Percentiles rank a stretch among this genome's conserved stretches.
Conservation (phyloP, 2,797 vertebrate genomes). For the Platalea minor region DNA sequence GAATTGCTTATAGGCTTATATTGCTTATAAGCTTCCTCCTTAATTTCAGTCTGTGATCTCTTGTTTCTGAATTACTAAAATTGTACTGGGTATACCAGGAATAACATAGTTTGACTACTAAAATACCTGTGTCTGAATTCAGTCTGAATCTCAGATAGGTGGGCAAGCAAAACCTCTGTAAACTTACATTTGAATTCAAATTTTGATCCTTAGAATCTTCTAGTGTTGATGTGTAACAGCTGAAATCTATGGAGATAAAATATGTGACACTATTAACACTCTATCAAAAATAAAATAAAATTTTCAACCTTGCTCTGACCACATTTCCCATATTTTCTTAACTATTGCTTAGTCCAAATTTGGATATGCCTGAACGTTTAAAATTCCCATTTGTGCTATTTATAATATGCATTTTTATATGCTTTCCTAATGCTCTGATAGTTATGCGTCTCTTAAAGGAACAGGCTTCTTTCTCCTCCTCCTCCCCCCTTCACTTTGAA, state of each 20-base stretch:
- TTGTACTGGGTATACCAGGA: background rate
- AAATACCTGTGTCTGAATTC: slow-evolving; percentile 53
- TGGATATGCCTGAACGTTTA: slow-evolving; percentile 47
- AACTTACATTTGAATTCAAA: slow-evolving; percentile 38
- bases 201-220: slow-evolving; percentile 45
- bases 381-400: slow-evolving; percentile 59
- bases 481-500: slow-evolving; percentile 30
- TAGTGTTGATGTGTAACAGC: background rate
- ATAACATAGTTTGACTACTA: slow-evolving; percentile 21
- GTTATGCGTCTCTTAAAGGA: slow-evolving; percentile 62
- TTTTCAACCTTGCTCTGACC: background rate
- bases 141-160: slow-evolving; percentile 11
- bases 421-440: slow-evolving; percentile 22
- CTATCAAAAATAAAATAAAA: background rate
- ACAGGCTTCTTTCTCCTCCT: background rate
- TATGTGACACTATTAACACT: slow-evolving; percentile 39
- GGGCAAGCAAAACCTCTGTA: slow-evolving; percentile 16
- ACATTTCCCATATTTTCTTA: slow-evolving; percentile 53
- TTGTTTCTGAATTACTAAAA: slow-evolving; percentile 61
- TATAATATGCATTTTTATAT: slow-evolving; percentile 36
- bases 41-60: slow-evolving; percentile 50
- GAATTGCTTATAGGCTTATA: slow-evolving; percentile 69
- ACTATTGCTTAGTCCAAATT: slow-evolving; percentile 51
- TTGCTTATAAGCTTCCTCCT: slow-evolving; percentile 43
- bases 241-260: slow-evolving; percentile 58